These are phyloP conservation scores for Drosophila tripunctata DNA, from an alignment of 2,888 invertebrate species.

Conservation along the genomic window DNA sequence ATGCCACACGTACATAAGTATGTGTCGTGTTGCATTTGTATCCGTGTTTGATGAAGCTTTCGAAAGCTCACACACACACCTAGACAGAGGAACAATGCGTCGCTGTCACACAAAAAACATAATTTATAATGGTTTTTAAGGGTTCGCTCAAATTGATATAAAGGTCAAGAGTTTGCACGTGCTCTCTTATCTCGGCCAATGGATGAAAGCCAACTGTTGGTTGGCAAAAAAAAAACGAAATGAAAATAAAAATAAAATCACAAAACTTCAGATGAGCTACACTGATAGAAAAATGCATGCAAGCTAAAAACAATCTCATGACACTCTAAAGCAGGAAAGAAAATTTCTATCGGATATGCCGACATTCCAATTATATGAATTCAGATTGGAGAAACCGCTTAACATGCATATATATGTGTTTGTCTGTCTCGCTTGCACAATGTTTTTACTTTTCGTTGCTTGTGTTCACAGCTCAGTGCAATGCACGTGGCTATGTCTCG, in stretches of 20 bases:
- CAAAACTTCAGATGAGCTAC: slow-evolving; percentile 7
- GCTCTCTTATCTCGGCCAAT: slow-evolving; percentile 34
- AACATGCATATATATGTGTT: too few relatives aligned
- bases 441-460: too few relatives aligned
- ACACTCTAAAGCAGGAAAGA: too few relatives aligned
- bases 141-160: slow-evolving; percentile 67
- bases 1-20: not conserved
- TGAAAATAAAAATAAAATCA: not conserved
- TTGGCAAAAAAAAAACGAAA: slow-evolving; percentile 3
- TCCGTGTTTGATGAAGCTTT: slow-evolving; percentile 21
- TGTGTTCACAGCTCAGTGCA: too few relatives aligned
- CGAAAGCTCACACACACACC: slow-evolving; percentile 4
- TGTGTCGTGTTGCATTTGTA: not conserved
- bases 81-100: slow-evolving; percentile 8
- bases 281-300: not conserved
- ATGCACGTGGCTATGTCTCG: too few relatives aligned
- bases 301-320: too few relatives aligned
- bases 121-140: slow-evolving; percentile 64
- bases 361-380: too few relatives aligned
- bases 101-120: slow-evolving; percentile 42
- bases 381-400: too few relatives aligned
- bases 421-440: too few relatives aligned
- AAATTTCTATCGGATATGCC: too few relatives aligned
- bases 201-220: slow-evolving; percentile 16
- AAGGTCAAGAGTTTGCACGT: slow-evolving; percentile 66